A percentile compares a stretch with the other conserved stretches of the same genome.
phyloP scores from a whole-genome alignment of 2,888 invertebrate species.

The Meiosimyza platycephala region DNA sequence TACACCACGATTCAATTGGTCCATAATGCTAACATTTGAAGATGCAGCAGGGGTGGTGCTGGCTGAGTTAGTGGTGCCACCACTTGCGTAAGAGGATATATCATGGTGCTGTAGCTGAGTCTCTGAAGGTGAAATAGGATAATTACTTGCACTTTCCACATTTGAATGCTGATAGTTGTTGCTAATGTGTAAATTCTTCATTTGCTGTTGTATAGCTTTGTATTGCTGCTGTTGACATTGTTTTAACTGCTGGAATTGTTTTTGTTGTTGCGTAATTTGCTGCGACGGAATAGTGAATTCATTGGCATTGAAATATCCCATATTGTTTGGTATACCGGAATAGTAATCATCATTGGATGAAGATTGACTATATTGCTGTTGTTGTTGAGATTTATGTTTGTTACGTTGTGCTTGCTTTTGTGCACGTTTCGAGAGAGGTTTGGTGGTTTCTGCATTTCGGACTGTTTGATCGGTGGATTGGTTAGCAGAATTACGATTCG shows the following conservation, averaged over 20 bases:
- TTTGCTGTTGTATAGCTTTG: slow-evolving; percentile 56
- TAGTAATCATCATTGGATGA: slow-evolving; percentile 49
- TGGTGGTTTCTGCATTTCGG: slow-evolving; percentile 21
- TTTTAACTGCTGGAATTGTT: slow-evolving; percentile 35
- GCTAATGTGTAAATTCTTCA: slow-evolving; percentile 56
- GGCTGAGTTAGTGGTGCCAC: slow-evolving; percentile 41
- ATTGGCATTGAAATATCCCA: slow-evolving; percentile 62
- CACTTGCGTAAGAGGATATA: slow-evolving; percentile 23
- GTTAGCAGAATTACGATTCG: slow-evolving; percentile 28
- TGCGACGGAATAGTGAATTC: slow-evolving; percentile 55
- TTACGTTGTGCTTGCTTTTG: slow-evolving; percentile 47
- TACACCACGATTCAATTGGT: slow-evolving; percentile 66
- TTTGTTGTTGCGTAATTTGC: slow-evolving; percentile 37
- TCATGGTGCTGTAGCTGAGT: slow-evolving; percentile 40
- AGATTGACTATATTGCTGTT: slow-evolving; percentile 38
- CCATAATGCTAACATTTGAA: slow-evolving; percentile 66
- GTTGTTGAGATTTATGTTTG: slow-evolving; percentile 49
- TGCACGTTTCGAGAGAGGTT: slow-evolving; percentile 42
- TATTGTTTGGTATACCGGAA: slow-evolving; percentile 59
- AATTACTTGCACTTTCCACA: neutral
- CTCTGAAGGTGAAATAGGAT: slow-evolving; percentile 17
- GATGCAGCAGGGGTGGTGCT: slow-evolving; percentile 22
- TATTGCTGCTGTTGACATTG: slow-evolving; percentile 42
- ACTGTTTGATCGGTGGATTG: neutral
- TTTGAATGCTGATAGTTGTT: slow-evolving; percentile 44